A percentile compares a stretch with the other conserved stretches of the same genome.
Evolutionary conservation across 2,888 invertebrate species (phyloP).

Genomic region (Hecatera dysodea): DNA sequence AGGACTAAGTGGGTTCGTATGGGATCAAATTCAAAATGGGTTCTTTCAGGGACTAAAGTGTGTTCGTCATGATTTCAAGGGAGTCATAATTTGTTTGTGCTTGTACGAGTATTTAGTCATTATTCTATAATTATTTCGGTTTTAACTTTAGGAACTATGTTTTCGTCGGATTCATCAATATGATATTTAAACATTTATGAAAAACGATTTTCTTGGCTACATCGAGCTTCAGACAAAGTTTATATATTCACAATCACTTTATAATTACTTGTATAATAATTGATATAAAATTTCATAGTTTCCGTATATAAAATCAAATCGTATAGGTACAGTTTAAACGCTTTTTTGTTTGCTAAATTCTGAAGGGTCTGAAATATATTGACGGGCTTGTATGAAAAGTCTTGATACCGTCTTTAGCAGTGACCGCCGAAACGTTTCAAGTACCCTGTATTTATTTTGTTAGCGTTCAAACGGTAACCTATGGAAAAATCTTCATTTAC

Average conservation of each 20-base stretch:
- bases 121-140: not conserved
- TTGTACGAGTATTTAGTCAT: not conserved
- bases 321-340: not conserved
- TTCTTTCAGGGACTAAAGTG: not conserved
- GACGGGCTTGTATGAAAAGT: not conserved
- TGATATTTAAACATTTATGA: not conserved
- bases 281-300: conserved; percentile 19
- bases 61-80: not conserved
- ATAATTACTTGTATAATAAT: conserved; percentile 19
- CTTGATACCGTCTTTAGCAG: too few species aligned
- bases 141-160: not conserved
- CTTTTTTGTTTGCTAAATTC: not conserved
- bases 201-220: not conserved
- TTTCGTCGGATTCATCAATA: not conserved
- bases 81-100: not conserved
- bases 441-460: not conserved
- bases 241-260: not conserved
- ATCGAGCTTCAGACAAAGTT: not conserved
- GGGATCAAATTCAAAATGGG: too few species aligned
- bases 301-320: not conserved
- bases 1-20: not conserved
- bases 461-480: not conserved
- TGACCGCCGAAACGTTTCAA: too few species aligned
- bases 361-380: too few species aligned
- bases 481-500: conserved; percentile 20